Evolutionary conservation across 2,113 vertebrate species (phyloP), one percentile per base, ranked within the genome.

Genomic region (Gorsachius goisagi): DNA sequence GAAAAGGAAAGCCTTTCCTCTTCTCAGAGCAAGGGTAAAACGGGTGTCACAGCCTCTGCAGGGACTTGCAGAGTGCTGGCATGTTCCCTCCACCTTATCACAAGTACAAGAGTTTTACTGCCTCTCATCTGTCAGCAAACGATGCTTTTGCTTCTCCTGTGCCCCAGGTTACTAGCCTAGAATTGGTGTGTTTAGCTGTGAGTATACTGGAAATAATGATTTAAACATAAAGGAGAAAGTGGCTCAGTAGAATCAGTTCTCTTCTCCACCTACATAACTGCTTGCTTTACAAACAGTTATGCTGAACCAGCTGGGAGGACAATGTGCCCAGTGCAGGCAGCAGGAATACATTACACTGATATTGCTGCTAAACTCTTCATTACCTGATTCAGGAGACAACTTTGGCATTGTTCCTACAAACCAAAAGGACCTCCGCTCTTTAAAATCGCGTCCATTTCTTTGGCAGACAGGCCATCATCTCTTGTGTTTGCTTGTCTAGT

Each of bases 251-350:
- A 86, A 88, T 66, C 55, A 62, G 28, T 39, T 90, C 50, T 73
- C 68, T 80, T 33, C 49, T 60, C 78, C 86, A 52, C 88, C 85
- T 88, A 37, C 79, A 6, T 58, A 73, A 90, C 35, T 66, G 37
- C 35, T 85, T 68, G 66, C 66, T 62, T 85, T 85, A 69, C 69
- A 39, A 80, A 64, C 79, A 64, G 44, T 72, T 72, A 16, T 19
- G 58, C 85, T 80, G 83, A 90, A 76, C 45, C 90, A 90, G 67
- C 90, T 95, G 89, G 85, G 83, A 74, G 68, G 64, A 95, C 56
- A 39, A 3, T 3, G n/a, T 81, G 64, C 84, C 68, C 73, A 62
- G 47, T 44, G 83, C 83, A 86, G 83, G 33, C 76, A 86, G 63
- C 55, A 89, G 62, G 58, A 88, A 45, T 14, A 49, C 41, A 74